phyloP scores from a whole-genome alignment of 2,888 invertebrate genomes.

The Rhingia rostrata region DNA sequence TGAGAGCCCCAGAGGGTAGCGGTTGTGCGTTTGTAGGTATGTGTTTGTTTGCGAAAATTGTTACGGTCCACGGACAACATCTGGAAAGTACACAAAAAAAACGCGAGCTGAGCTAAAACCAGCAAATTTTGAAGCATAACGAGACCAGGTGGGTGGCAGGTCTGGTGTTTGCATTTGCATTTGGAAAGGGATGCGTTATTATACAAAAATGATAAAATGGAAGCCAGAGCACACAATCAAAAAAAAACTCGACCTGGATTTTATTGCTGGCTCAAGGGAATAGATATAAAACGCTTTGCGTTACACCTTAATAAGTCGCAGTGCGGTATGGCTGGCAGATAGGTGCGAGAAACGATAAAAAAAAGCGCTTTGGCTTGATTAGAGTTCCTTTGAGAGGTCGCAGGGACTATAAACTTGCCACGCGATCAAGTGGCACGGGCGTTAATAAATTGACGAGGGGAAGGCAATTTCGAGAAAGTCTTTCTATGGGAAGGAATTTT shows the following conservation, averaged over 20 bases:
- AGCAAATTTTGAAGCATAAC: constrained; percentile 24
- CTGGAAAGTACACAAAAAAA: constrained; percentile 27
- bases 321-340: neutral
- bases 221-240: neutral
- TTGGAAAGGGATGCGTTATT: constrained; percentile 16
- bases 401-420: constrained; percentile 11
- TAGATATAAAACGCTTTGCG: constrained; percentile 9
- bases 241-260: constrained; percentile 27
- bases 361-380: constrained; percentile 35
- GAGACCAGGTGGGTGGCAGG: neutral
- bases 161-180: neutral
- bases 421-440: constrained; percentile 30
- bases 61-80: constrained; percentile 53
- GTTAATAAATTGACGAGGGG: constrained; percentile 33
- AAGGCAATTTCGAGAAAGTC: too few species aligned
- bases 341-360: neutral
- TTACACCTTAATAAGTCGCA: constrained; percentile 20
- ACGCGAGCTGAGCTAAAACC: neutral
- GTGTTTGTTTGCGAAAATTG: constrained; percentile 16
- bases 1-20: constrained; percentile 21
- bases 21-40: constrained; percentile 4
- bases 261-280: constrained; percentile 9
- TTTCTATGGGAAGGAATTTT: too few species aligned
- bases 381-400: constrained; percentile 8
- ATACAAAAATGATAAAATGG: constrained; percentile 11